Base-by-base conservation (phyloP, 2,888 invertebrate genomes). In the Catocala fraxini region DNA sequence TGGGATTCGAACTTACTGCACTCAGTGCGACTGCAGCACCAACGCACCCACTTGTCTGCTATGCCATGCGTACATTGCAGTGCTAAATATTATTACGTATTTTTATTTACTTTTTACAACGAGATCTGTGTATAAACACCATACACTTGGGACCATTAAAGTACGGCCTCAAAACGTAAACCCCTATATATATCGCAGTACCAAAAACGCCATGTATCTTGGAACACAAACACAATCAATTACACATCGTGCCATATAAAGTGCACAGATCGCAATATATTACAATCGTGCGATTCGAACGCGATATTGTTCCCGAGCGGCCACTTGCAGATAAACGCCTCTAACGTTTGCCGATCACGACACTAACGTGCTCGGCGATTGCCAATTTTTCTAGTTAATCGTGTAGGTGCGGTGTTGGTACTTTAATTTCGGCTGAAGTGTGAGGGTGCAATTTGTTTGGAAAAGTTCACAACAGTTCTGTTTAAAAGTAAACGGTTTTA, bases 261-360 rank as follows among this genome's bases (percentile, higher is more conserved):
- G 68, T 73, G 78, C 77, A 80, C 77, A 70, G 69, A 63, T 62
- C 63, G 70, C 71, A 62, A 80, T 77, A 77, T 71, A 75, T 77
- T 69, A 71, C 69, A 64, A 60, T 77, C 70, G 78, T 77, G 72
- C 83, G 75, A 75, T 86, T 78, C 79, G 77, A 78, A 60, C 49
- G 56, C 71, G 73, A 79, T 86, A 90, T 89, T 81, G 86, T 79
- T 88, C 90, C 90, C 90, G 76, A 55, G 87, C 81, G 90, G 74
- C 83, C 84, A 86, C 82, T 91, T 88, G 75, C 60, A 77, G 79
- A 71, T 77, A 77, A 77, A 77, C 71, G 43, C 63, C 66, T 63
- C 73, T 77, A 75, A 77, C 77, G 82, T 84, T 85, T 88, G 83
- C 82, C 81, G 76, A 78, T 77, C 75, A 75, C 73, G 71, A 68